Base-by-base conservation (phyloP, 2,888 invertebrate genomes). In the Folsomia candida region DNA sequence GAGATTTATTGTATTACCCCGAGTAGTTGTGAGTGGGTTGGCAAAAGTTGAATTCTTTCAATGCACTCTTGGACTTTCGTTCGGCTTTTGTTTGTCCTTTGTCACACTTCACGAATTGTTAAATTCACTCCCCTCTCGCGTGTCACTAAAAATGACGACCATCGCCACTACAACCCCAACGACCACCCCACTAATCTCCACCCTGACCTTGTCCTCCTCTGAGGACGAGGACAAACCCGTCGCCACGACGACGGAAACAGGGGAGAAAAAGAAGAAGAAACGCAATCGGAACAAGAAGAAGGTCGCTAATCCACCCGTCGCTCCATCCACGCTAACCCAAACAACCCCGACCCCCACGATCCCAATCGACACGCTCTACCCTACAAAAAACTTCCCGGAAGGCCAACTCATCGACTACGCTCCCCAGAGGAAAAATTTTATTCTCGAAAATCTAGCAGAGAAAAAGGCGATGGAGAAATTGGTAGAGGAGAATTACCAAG, bases 401-500 rank as follows among this genome's bases (percentile, higher is more conserved):
- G 71, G 71, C 1, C 71, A 71, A 63, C 67, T 71, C 22, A 64
- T 67, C 27, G 67, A 67, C 37, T 67, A 70, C 22, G 4, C 37
- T 37, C 14, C 37, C 4, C 25, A 29, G 9, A 58, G 62, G 57
- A 71, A 71, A 58, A 71, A 71, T 47, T 70, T 74, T 68, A 74
- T 28, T 61, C n/a, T 28, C 65, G 73, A 72, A 59, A 62, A 47
- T 72, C 73, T 57, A 6, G 37, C 57, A 81, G 97, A 97, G 81
- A 86, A 86, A 81, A 88, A 91, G 78, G 92, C 95, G 2, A 83
- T 97, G 27, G 98, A 99, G 83, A 87, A 90, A 80, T 89, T 94
- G 85, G 93, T 96, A 79, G 91, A 90, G 80, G 96, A 97, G 81
- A 91, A 94, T 81, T 98, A 97, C 82, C 92, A 93, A 81, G 96